phyloP scores from a whole-genome alignment of 2,888 invertebrate genomes.

The Drosophila dives region DNA sequence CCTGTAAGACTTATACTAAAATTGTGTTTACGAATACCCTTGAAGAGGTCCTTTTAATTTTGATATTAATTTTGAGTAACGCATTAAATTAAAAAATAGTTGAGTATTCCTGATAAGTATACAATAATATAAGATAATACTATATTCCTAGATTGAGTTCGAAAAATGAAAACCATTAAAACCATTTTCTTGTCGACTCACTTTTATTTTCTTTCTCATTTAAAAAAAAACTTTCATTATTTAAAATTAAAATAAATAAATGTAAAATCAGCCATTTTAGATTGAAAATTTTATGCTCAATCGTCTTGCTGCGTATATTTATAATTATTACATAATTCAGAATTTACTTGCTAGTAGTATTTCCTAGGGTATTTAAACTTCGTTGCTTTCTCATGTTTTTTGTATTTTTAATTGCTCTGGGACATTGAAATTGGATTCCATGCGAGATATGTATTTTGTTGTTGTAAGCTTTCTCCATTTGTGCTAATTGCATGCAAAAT shows the following conservation, averaged over 20 bases:
- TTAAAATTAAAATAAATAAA: too few species aligned
- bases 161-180: not conserved
- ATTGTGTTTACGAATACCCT: slow-evolving; percentile 2
- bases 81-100: not conserved
- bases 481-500: slow-evolving; percentile 66
- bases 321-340: not conserved
- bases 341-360: not conserved
- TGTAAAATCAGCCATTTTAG: not conserved
- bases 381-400: not conserved
- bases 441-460: slow-evolving; percentile 33
- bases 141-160: not conserved
- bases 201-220: not conserved
- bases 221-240: not conserved
- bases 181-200: not conserved
- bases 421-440: slow-evolving; percentile 44
- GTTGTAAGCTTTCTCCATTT: slow-evolving; percentile 3
- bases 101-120: not conserved
- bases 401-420: slow-evolving; percentile 62
- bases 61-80: not conserved
- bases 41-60: not conserved
- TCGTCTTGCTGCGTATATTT: not conserved
- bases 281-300: not conserved
- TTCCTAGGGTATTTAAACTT: not conserved
- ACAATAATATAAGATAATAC: not conserved
- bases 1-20: slow-evolving; percentile 19